These are phyloP conservation scores for Vireo griseus DNA, from an alignment of 2,797 vertebrate genomes.

Conservation along the genomic window DNA sequence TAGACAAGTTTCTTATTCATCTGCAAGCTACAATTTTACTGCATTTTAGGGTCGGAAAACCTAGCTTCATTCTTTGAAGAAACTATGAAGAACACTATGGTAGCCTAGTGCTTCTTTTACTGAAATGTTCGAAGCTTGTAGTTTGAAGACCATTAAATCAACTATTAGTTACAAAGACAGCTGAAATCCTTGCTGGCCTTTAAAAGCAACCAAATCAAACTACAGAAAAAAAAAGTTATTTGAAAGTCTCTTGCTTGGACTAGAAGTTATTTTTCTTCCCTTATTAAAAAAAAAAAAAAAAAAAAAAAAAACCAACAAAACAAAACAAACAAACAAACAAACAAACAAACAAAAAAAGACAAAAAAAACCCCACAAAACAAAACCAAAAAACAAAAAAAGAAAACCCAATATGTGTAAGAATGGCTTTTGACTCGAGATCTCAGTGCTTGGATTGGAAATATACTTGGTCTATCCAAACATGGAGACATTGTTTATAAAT, in stretches of 20 bases:
- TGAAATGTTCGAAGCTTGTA: neutral
- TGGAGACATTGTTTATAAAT: neutral
- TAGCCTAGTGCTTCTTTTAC: neutral
- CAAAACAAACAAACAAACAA: too few relatives aligned
- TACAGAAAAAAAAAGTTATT: neutral
- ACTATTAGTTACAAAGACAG: neutral
- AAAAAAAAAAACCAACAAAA: neutral
- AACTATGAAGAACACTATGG: neutral
- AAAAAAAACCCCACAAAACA: too few relatives aligned
- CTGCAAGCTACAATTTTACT: neutral
- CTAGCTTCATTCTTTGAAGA: neutral
- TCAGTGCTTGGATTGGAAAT: neutral
- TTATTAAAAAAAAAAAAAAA: neutral
- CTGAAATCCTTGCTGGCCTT: neutral
- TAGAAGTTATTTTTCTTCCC: neutral
- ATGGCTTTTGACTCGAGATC: neutral
- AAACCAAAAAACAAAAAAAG: too few relatives aligned
- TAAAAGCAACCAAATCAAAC: neutral
- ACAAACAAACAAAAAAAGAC: too few relatives aligned
- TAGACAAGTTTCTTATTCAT: neutral
- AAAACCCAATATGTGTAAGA: neutral
- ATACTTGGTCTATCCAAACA: neutral
- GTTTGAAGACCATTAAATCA: neutral
- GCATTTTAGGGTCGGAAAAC: neutral
- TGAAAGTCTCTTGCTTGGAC: neutral